Conservation (phyloP, 1,140 invertebrate species). For the Carposina sasakii region DNA sequence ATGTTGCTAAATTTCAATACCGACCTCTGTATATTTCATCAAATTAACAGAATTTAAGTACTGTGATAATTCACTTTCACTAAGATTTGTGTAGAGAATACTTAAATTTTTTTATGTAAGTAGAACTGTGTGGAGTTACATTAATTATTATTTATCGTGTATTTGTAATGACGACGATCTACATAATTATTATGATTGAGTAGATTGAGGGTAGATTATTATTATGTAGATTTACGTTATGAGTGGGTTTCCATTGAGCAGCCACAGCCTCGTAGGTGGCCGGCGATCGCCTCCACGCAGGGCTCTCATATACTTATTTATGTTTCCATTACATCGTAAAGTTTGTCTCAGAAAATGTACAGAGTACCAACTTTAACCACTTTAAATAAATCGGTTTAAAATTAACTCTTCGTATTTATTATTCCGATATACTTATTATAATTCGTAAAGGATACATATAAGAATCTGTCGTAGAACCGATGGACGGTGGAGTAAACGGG, state of each 20-base stretch:
- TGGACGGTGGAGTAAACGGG: too few species aligned
- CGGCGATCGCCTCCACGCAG: slow-evolving; percentile 35
- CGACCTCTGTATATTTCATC: slow-evolving; percentile 27
- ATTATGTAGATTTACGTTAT: too few species aligned
- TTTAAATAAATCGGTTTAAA: slow-evolving; percentile 62
- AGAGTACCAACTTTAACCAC: slow-evolving; percentile 49
- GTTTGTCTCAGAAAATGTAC: slow-evolving; percentile 46
- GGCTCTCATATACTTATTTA: slow-evolving; percentile 16
- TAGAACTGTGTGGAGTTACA: slow-evolving; percentile 41
- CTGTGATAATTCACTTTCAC: slow-evolving; percentile 61
- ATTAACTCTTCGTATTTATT: slow-evolving; percentile 41
- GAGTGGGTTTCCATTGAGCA: too few species aligned
- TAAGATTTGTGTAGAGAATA: too few species aligned
- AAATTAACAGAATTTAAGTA: slow-evolving; percentile 47
- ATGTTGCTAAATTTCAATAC: slow-evolving; percentile 25
- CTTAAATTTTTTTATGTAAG: slow-evolving; percentile 26
- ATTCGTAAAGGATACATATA: not conserved
- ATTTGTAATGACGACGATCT: too few species aligned
- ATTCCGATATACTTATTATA: not conserved
- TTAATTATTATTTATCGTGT: slow-evolving; percentile 7
- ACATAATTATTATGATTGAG: too few species aligned
- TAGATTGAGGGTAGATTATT: too few species aligned
- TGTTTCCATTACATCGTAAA: slow-evolving; percentile 28
- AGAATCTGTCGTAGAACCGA: too few species aligned
- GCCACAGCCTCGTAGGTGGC: too few species aligned